These are phyloP conservation scores for Parnassius glacialis DNA, from an alignment of 2,888 invertebrate genomes.

Conservation along the genomic window DNA sequence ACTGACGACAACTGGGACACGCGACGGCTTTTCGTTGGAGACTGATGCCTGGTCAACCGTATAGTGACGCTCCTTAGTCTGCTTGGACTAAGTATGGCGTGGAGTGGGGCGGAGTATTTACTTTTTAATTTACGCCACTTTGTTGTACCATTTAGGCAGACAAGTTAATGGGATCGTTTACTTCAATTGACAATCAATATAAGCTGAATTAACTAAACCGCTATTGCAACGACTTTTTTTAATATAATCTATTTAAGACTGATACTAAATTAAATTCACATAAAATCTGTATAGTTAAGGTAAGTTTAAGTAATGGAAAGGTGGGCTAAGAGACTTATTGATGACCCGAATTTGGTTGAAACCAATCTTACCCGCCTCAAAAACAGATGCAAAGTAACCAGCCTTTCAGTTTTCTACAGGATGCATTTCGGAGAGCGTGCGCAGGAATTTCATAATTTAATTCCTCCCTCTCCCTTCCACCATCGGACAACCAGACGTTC, in stretches of 20 bases:
- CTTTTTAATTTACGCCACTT: conserved; percentile 25
- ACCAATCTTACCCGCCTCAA: too few relatives aligned
- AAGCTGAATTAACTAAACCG: neutral
- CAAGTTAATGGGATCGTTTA: conserved; percentile 2
- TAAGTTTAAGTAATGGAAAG: too few relatives aligned
- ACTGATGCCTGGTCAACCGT: conserved; percentile 60
- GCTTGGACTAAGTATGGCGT: conserved; percentile 28
- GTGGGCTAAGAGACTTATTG: too few relatives aligned
- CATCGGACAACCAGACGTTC: too few relatives aligned
- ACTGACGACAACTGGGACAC: conserved; percentile 52
- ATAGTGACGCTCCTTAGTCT: conserved; percentile 54
- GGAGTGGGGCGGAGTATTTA: conserved; percentile 41
- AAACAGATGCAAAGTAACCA: too few relatives aligned
- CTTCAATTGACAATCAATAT: conserved; percentile 24
- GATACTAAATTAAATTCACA: neutral
- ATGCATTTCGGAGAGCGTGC: too few relatives aligned
- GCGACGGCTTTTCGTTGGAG: conserved; percentile 55
- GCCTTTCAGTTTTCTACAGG: too few relatives aligned
- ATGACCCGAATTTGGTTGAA: too few relatives aligned
- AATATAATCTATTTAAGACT: neutral
- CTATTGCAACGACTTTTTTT: neutral
- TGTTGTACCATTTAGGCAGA: conserved; percentile 4
- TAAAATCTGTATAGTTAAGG: neutral
- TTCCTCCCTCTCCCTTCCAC: too few relatives aligned
- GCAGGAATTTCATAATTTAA: too few relatives aligned